These are phyloP conservation scores for Butorides virescens DNA, from an alignment of 2,113 vertebrate genomes.

Conservation along the genomic window DNA sequence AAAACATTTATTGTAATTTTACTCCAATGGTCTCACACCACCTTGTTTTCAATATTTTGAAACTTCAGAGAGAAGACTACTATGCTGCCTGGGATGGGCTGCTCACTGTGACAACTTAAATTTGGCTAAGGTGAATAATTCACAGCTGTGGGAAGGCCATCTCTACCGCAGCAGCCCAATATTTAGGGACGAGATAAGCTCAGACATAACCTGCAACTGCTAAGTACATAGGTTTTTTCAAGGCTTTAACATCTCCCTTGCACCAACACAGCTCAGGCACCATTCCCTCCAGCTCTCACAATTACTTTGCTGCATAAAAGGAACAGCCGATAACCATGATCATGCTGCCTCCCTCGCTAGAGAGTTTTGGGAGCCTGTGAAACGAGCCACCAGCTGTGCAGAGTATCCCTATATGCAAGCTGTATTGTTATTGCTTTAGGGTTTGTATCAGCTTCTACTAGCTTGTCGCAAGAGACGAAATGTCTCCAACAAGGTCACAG, in stretches of 20 bases:
- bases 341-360: not conserved
- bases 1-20: not conserved
- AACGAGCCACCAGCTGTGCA: accelerated
- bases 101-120: not conserved
- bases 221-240: not conserved
- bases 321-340: not conserved
- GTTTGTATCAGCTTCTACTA: not conserved
- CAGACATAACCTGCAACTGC: not conserved
- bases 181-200: not conserved
- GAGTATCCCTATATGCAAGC: not conserved
- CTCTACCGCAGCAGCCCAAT: not conserved
- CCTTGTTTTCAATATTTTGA: not conserved
- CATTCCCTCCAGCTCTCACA: not conserved
- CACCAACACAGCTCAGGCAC: not conserved
- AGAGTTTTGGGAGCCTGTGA: not conserved
- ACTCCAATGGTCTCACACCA: accelerated
- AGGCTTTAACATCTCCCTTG: accelerated
- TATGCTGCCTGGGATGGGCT: not conserved
- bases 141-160: not conserved
- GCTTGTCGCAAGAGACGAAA: not conserved
- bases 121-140: not conserved
- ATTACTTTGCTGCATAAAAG: not conserved
- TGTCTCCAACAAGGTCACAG: not conserved
- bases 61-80: not conserved
- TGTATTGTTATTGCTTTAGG: not conserved